Evolutionary conservation across 1,140 invertebrate species (phyloP).

Genomic region (Drosophila teissieri): DNA sequence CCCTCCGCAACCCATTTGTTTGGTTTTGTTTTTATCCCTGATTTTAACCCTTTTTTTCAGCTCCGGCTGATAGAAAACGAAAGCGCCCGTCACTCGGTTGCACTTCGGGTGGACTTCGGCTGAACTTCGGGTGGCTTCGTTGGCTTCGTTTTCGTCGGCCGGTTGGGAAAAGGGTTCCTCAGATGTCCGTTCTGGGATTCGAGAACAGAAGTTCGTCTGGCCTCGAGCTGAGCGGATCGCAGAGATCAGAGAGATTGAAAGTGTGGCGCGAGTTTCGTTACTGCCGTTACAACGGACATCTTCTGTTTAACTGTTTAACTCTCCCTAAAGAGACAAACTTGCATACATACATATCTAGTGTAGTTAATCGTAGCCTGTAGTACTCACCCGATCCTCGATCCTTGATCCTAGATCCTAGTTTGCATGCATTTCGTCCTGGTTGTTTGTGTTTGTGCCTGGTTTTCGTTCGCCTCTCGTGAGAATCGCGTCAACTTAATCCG

Average conservation of each 20-base stretch:
- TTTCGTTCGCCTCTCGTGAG: constrained; percentile 27
- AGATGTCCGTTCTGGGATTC: constrained; percentile 40
- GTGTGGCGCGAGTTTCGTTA: constrained; percentile 44
- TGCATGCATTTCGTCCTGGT: constrained; percentile 67
- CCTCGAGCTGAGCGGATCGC: constrained; percentile 79
- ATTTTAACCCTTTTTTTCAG: constrained; percentile 69
- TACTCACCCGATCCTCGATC: constrained; percentile 28
- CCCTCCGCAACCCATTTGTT: constrained; percentile 11
- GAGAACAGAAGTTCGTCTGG: constrained; percentile 79
- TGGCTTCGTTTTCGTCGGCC: constrained; percentile 17
- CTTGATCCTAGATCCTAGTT: constrained; percentile 27
- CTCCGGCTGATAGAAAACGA: constrained; percentile 66
- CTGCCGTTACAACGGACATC: constrained; percentile 18
- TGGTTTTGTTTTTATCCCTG: constrained; percentile 23
- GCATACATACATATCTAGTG: constrained; percentile 7
- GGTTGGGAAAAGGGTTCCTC: constrained; percentile 65
- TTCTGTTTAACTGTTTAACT: not conserved
- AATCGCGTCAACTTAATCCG: constrained; percentile 20
- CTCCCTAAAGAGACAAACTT: constrained; percentile 3
- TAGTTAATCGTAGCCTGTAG: constrained; percentile 40
- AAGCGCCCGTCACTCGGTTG: constrained; percentile 28
- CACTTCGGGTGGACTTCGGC: constrained; percentile 5
- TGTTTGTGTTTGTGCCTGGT: constrained; percentile 61
- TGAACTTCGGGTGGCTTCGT: constrained; percentile 9
- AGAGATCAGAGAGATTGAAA: constrained; percentile 45